Evolutionary conservation across 2,113 vertebrate genomes (phyloP).

Genomic region (Sciurus niger): DNA sequence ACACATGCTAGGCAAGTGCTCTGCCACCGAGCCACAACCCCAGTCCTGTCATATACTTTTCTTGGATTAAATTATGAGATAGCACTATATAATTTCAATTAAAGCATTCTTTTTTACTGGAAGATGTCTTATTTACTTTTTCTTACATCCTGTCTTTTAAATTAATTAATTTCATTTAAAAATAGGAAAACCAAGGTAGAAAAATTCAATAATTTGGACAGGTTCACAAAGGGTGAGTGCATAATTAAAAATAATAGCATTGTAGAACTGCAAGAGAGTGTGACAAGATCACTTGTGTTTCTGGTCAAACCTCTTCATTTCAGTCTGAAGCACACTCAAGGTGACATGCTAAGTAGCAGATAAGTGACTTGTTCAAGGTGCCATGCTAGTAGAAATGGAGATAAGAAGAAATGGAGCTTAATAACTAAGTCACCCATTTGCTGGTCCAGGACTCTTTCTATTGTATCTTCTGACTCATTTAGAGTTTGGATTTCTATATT

Average conservation of each 20-base stretch:
- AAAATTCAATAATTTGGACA: slow-evolving; percentile 40
- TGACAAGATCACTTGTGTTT: not conserved
- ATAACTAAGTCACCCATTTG: not conserved
- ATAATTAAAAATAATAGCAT: slow-evolving; percentile 31
- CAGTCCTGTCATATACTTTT: not conserved
- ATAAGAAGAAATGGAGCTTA: not conserved
- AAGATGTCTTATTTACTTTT: slow-evolving; percentile 49
- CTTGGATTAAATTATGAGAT: slow-evolving; percentile 36
- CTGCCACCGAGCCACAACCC: too few relatives aligned
- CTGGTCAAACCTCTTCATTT: slow-evolving; percentile 14
- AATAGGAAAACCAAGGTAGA: slow-evolving; percentile 47
- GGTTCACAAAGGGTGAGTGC: not conserved
- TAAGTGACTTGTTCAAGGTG: not conserved
- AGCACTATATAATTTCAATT: not conserved
- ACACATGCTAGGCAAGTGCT: too few relatives aligned
- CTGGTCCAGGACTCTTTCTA: not conserved
- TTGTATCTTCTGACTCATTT: not conserved
- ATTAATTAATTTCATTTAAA: slow-evolving; percentile 29
- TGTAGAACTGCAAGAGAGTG: not conserved
- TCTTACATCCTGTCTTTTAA: slow-evolving; percentile 9
- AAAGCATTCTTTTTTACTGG: slow-evolving; percentile 8
- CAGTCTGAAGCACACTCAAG: not conserved
- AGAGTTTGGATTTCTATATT: not conserved
- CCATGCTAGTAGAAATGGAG: not conserved
- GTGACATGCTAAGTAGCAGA: not conserved